Conservation (phyloP, 35 echinoderm and acorn worm species). For the Amphiura filiformis region DNA sequence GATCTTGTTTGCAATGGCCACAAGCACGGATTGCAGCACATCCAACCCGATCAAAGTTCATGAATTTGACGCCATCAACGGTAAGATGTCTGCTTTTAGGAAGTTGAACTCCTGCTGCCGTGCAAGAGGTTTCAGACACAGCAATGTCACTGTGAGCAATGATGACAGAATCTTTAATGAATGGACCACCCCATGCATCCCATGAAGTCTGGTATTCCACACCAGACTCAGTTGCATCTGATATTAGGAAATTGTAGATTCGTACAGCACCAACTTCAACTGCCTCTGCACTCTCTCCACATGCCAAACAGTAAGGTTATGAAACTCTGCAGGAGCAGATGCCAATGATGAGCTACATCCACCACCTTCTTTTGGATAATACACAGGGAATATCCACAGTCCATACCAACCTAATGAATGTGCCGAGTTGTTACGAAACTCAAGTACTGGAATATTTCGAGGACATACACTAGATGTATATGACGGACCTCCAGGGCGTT, state of each 20-base stretch:
- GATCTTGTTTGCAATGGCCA: conserved; percentile 75
- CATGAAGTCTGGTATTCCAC: conserved; percentile 64
- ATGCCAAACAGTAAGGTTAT: conserved; percentile 52
- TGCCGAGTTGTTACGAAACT: conserved; percentile 70
- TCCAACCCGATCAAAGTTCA: conserved; percentile 82
- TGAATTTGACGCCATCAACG: conserved; percentile 84
- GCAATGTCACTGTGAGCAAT: conserved; percentile 71
- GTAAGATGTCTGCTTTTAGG: conserved; percentile 74
- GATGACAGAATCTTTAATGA: conserved; percentile 69
- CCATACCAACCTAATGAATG: conserved; percentile 77
- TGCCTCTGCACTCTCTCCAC: conserved; percentile 62
- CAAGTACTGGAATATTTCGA: conserved; percentile 45
- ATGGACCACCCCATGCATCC: conserved; percentile 57
- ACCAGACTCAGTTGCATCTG: conserved; percentile 66
- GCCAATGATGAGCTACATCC: background rate
- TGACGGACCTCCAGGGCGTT: conserved; percentile 49
- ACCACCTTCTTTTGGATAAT: conserved; percentile 47
- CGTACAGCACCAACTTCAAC: conserved; percentile 63
- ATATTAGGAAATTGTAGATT: conserved; percentile 86
- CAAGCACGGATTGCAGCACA: conserved; percentile 71
- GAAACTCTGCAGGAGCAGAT: conserved; percentile 28
- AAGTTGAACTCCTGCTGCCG: conserved; percentile 50
- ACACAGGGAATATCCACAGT: conserved; percentile 58
- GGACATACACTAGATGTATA: conserved; percentile 55
- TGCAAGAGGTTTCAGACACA: conserved; percentile 33